Percentiles rank a stretch among this genome's conserved stretches.
phyloP scores from a whole-genome alignment of 2,888 invertebrate genomes.

The Leucophenga maculata region DNA sequence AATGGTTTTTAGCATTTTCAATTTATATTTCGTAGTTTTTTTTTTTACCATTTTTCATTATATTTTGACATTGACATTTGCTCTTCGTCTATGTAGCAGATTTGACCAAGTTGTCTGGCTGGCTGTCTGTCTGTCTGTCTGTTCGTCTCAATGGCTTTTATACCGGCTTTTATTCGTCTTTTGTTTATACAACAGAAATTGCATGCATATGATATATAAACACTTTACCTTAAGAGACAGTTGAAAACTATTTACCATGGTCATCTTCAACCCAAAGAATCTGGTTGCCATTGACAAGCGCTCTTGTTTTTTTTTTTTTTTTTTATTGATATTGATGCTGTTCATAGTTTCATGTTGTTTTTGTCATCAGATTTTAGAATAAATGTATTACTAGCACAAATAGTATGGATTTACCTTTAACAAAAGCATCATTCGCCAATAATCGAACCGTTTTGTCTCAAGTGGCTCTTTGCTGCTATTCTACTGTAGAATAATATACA shows the following conservation, averaged over 20 bases:
- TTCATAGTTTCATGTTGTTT: not conserved
- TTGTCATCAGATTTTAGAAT: not conserved
- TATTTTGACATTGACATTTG: conserved; percentile 66
- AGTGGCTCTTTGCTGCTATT: conserved; percentile 36
- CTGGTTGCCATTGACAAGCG: not conserved
- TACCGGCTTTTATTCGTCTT: conserved; percentile 9
- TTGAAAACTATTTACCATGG: conserved; percentile 29
- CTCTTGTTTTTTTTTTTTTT: not conserved
- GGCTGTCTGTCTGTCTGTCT: conserved; percentile 30
- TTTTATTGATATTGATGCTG: not conserved
- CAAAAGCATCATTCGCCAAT: too few species aligned
- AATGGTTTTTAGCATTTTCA: not conserved
- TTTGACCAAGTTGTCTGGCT: conserved; percentile 33
- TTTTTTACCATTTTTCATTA: conserved; percentile 31
- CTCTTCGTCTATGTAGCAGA: conserved; percentile 42
- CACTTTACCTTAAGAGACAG: conserved; percentile 9
- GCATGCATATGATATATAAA: not conserved
- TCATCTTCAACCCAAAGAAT: conserved; percentile 14
- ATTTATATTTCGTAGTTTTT: conserved; percentile 29
- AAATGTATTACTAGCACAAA: not conserved
- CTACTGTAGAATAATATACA: too few species aligned
- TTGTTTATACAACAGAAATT: not conserved
- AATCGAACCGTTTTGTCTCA: conserved; percentile 48
- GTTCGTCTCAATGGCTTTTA: conserved; percentile 17
- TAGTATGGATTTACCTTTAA: too few species aligned